Percentiles rank a stretch among this genome's conserved stretches.
These are phyloP conservation scores for Chascanopsetta lugubris DNA, from an alignment of 2,113 vertebrate species.

Conservation along the genomic window DNA sequence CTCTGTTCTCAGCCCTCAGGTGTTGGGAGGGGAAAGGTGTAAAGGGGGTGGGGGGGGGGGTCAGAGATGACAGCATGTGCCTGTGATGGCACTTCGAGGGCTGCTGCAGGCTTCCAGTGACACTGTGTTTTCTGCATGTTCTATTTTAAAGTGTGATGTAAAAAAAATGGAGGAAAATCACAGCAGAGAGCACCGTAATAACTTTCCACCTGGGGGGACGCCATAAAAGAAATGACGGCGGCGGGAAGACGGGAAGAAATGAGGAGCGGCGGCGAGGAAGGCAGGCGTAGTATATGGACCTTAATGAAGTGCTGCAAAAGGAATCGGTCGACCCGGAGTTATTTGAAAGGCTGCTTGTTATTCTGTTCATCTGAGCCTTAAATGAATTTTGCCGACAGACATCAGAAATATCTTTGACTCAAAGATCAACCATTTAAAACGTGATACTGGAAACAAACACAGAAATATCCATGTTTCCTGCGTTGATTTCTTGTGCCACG, in stretches of 20 bases:
- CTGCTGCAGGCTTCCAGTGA: slow-evolving; percentile 31
- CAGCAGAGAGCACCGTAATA: slow-evolving; percentile 46
- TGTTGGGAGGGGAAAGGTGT: slow-evolving; percentile 29
- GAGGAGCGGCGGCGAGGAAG: not conserved
- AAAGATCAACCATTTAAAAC: not conserved
- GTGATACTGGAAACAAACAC: not conserved
- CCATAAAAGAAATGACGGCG: slow-evolving; percentile 31
- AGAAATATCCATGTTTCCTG: not conserved
- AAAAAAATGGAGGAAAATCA: slow-evolving; percentile 48
- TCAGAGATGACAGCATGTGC: slow-evolving; percentile 33
- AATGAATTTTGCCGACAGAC: slow-evolving; percentile 4
- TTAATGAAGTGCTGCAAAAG: slow-evolving; percentile 34
- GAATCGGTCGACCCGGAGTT: slow-evolving; percentile 6
- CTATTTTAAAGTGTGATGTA: slow-evolving; percentile 17
- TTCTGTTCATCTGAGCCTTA: not conserved
- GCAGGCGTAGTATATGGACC: slow-evolving; percentile 9
- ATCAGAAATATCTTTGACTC: not conserved
- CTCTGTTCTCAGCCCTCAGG: slow-evolving; percentile 26
- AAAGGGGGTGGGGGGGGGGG: slow-evolving; percentile 18
- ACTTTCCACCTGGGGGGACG: slow-evolving; percentile 36
- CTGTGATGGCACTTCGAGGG: slow-evolving; percentile 26
- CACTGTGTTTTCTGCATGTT: slow-evolving; percentile 37
- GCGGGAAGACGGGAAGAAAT: not conserved
- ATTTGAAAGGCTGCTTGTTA: slow-evolving; percentile 19
- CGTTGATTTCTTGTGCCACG: no score